phyloP scores from a whole-genome alignment of 2,888 invertebrate species.

The Chironomus riparius region DNA sequence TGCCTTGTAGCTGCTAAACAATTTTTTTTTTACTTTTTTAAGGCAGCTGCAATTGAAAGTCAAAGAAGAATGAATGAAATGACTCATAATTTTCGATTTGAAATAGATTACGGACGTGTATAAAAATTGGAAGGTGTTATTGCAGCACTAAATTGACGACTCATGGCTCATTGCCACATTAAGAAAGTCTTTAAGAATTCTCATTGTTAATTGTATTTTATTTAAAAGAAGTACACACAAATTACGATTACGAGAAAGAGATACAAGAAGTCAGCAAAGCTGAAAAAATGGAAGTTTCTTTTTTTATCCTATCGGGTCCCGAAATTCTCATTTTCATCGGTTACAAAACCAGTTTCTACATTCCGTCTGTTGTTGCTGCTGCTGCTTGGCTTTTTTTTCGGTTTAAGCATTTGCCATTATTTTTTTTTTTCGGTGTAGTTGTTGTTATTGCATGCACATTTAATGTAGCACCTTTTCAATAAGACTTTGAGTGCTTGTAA shows the following conservation, averaged over 20 bases:
- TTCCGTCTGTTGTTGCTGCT: neutral
- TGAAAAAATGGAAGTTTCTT: neutral
- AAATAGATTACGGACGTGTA: too few relatives aligned
- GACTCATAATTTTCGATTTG: too few relatives aligned
- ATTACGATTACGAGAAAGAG: neutral
- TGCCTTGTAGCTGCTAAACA: too few relatives aligned
- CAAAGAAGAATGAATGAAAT: too few relatives aligned
- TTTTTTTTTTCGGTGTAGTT: neutral
- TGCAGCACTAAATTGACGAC: too few relatives aligned
- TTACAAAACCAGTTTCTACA: conserved; percentile 8
- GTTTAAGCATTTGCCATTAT: neutral
- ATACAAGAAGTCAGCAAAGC: neutral
- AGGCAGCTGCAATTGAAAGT: too few relatives aligned
- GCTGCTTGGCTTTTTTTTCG: neutral
- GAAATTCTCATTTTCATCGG: neutral
- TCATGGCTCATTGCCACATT: too few relatives aligned
- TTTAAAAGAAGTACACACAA: neutral
- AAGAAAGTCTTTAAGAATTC: too few relatives aligned
- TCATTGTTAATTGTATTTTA: too few relatives aligned
- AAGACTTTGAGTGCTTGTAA: neutral
- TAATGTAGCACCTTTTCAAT: neutral
- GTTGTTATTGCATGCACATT: neutral
- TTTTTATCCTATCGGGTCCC: neutral
- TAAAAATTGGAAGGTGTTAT: too few relatives aligned
- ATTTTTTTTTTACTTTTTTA: too few relatives aligned